Evolutionary conservation across 2,113 vertebrate species (phyloP).

Genomic region (Neogale vison): DNA sequence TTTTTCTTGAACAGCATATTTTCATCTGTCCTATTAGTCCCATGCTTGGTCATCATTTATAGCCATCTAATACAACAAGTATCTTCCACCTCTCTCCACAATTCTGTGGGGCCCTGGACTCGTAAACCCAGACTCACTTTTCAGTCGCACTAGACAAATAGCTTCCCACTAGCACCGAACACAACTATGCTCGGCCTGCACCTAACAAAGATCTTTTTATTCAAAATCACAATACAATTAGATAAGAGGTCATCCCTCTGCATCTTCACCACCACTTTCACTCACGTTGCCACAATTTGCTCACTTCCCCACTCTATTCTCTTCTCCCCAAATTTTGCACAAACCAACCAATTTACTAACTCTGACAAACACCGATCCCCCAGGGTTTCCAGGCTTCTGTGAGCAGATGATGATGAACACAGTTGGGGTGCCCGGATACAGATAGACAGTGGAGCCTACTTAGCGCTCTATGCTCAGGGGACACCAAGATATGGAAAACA

Average conservation of each 20-base stretch:
- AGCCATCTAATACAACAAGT: slow-evolving; percentile 42
- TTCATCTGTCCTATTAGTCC: slow-evolving; percentile 55
- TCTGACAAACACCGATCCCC: not conserved
- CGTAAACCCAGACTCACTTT: slow-evolving; percentile 67
- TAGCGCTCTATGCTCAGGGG: not conserved
- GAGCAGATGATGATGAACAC: slow-evolving; percentile 31
- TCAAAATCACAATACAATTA: not conserved
- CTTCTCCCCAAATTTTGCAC: slow-evolving; percentile 19
- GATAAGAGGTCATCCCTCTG: not conserved
- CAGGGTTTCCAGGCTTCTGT: not conserved
- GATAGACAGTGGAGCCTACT: not conserved
- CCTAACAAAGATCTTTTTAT: not conserved
- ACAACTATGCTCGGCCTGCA: slow-evolving; percentile 19
- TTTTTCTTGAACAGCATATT: slow-evolving; percentile 63
- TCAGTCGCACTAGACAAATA: slow-evolving; percentile 45
- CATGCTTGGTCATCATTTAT: slow-evolving; percentile 54
- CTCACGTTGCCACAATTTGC: slow-evolving; percentile 52
- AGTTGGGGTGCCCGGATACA: not conserved
- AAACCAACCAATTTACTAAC: slow-evolving; percentile 4
- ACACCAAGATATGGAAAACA: slow-evolving; percentile 44
- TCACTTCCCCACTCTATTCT: slow-evolving; percentile 23
- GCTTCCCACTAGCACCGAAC: slow-evolving; percentile 45
- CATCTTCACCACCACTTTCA: slow-evolving; percentile 55
- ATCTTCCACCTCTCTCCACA: slow-evolving; percentile 41
- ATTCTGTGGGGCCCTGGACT: slow-evolving; percentile 51